Evolutionary conservation across 2,888 invertebrate species (phyloP).

Genomic region (Oscheius onirici): DNA sequence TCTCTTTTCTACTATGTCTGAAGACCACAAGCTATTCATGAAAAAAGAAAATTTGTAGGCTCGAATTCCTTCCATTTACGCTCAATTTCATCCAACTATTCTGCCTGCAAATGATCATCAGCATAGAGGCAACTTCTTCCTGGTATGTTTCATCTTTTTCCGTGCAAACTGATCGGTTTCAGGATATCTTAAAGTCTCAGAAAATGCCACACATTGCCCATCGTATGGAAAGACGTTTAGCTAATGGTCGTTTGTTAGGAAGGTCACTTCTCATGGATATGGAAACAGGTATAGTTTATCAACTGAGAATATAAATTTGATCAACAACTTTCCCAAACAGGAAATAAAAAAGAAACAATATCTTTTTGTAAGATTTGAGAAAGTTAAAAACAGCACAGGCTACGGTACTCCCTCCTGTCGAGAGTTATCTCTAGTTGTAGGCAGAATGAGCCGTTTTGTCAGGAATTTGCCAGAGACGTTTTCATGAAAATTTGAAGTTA

Average conservation of each 20-base stretch:
- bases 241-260: constrained; percentile 50
- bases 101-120: constrained; percentile 7
- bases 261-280: constrained; percentile 48
- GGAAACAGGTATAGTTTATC: constrained; percentile 41
- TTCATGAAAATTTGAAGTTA: too few species aligned
- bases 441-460: too few species aligned
- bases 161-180: not conserved
- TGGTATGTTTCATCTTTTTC: not conserved
- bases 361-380: too few species aligned
- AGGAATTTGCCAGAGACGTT: too few species aligned
- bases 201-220: constrained; percentile 51
- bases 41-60: too few species aligned
- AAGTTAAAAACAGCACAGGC: too few species aligned
- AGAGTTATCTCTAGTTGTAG: too few species aligned
- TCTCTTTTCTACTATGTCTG: constrained; percentile 5
- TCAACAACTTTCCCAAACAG: not conserved
- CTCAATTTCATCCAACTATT: too few species aligned
- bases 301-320: not conserved
- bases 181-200: not conserved
- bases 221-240: constrained; percentile 40
- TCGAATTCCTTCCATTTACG: too few species aligned
- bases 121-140: not conserved
- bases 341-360: too few species aligned
- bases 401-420: too few species aligned
- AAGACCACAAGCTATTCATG: too few species aligned